Base-by-base conservation (phyloP, 2,113 vertebrate genomes). In the Entelurus aequoreus region DNA sequence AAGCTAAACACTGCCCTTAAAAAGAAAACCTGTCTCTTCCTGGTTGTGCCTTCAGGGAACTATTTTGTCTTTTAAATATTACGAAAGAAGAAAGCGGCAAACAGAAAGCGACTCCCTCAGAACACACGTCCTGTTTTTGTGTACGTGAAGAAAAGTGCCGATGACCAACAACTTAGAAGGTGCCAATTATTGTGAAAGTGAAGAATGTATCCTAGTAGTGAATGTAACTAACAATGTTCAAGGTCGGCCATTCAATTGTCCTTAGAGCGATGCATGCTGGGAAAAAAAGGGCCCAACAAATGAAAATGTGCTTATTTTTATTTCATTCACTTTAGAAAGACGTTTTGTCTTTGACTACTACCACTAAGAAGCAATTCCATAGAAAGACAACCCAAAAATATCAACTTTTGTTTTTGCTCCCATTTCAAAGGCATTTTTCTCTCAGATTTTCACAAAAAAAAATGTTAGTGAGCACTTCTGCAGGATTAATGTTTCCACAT, bases 1-100 rank as follows among this genome's bases (percentile, higher is more conserved):
- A 81, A 84, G 83, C 84, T 87, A 76, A 86, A 77, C 83, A 86
- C 84, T 89, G 83, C 84, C 87, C 76, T 72, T 68, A 79, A 62
- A 4, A 46, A 76, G 68, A 81, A 82, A 85, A 79, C 75, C 80
- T 79, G 67, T 77, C 63, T 61, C 75, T 80, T 87, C 78, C 84
- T 83, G 79, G 68, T 79, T 60, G 82, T 87, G 86, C 84, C 84
- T 89, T 88, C 79, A 77, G 77, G 83, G 77, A 86, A 77, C 65
- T 60, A 55, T 28, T 28, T 28, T 28, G 28, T 28, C 68, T 79
- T 69, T 74, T 37, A 47, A 69, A 56, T 60, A 70, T 61, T 16
- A 36, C 5, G 53, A 60, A 73, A 75, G 68, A 66, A 62, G 36
- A 6, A 76, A 60, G 65, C 74, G 7, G 15, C 15, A 46, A 46